Base-by-base conservation (phyloP, 2,888 invertebrate species). In the Coremacera marginata region DNA sequence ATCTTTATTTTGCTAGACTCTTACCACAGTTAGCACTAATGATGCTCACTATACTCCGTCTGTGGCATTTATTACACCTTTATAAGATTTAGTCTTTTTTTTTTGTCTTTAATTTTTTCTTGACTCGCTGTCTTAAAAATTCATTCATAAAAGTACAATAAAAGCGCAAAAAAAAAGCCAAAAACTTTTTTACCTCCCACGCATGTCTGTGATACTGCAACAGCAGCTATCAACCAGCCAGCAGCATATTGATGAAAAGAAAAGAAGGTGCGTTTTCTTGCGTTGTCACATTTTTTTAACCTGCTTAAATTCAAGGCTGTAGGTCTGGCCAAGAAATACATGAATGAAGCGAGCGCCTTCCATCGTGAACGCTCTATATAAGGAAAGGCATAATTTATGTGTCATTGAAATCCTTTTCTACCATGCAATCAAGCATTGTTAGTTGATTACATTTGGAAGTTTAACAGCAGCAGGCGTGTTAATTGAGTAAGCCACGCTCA, bases 311-410 rank as follows among this genome's bases (percentile, higher is more conserved):
- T 83, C 83, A 83, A 83, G 83, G 83, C 83, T 80, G 81, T 80
- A 78, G 78, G 78, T 77, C 79, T 75, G 60, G 57, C 37, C 65
- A 77, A 34, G 5, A 57, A 60, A 60, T 9, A 65, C 14, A 34
- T 55, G 70, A 63, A 78, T 74, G 70, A 25, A 72, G 52, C 31
- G 31, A 3, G 3, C 31, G 44, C 25, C 63, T 49, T 14, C 34
- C 57, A 25, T 22, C 62, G 34, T 8, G 7, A 25, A 22, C 11
- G 31, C 19, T 25, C 27, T 52, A 51, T 9, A 74, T 55, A 74
- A 65, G 74, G 65, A 63, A 71, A 76, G 71, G 71, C 84, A 86
- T 86, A 85, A 84, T 84, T 84, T 86, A 84, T 84, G 86, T 84
- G 79, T 71, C 81, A 77, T 76, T 75, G 74, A 52, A 67, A 57